These are phyloP conservation scores for Nemotelus nigrinus DNA, from an alignment of 2,888 invertebrate genomes.

Conservation along the genomic window DNA sequence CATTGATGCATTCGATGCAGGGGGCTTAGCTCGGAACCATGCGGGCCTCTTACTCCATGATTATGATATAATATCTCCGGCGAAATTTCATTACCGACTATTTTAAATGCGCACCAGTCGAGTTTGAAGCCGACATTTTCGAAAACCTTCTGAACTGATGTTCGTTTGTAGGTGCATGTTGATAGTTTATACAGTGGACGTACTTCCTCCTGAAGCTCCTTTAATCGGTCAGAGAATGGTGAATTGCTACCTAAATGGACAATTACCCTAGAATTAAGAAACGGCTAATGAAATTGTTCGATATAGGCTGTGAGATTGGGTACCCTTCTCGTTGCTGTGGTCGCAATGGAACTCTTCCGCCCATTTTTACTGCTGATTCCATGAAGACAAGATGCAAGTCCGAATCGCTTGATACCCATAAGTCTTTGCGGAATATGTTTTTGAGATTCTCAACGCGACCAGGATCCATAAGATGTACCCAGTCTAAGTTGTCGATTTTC, in stretches of 20 bases:
- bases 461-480: conserved; percentile 85
- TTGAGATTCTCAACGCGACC: conserved; percentile 77
- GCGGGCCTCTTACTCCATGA: conserved; percentile 54
- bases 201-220: conserved; percentile 76
- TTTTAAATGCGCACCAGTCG: conserved; percentile 90
- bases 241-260: conserved; percentile 81
- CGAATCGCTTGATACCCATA: conserved; percentile 81
- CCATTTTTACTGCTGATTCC: conserved; percentile 85
- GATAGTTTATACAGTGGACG: conserved; percentile 80
- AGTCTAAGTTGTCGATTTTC: conserved; percentile 89
- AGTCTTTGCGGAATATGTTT: conserved; percentile 78
- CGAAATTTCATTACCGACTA: conserved; percentile 69
- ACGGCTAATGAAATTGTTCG: neutral
- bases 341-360: conserved; percentile 82
- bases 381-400: conserved; percentile 85
- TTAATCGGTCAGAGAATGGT: conserved; percentile 72
- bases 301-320: neutral
- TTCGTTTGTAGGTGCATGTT: conserved; percentile 86
- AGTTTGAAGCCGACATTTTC: conserved; percentile 80
- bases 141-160: conserved; percentile 85
- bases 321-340: conserved; percentile 88
- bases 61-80: conserved; percentile 63
- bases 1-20: conserved; percentile 67
- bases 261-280: conserved; percentile 69
- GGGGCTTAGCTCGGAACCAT: conserved; percentile 61